Base-by-base conservation (phyloP, 1,140 invertebrate genomes). In the Drosophila bifasciata region DNA sequence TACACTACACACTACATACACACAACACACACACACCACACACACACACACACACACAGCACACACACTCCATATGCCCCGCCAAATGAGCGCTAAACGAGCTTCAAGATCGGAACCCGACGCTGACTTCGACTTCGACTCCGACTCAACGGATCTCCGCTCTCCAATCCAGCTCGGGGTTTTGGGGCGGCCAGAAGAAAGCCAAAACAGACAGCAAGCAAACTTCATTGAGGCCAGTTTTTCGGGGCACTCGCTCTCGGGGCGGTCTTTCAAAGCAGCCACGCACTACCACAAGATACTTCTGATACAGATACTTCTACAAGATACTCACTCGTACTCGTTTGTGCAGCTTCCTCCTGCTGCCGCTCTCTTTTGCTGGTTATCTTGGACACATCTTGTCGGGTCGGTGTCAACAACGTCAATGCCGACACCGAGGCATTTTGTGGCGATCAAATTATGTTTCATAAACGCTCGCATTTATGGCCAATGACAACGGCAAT, bases 391-490 rank as follows among this genome's bases (percentile, higher is more conserved):
- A 57, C 46, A 73, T 78, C 79, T 83, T 49, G 57, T 59, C 59
- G 55, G 48, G 39, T 23, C 67, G 57, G 51, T 86, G 77, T 78
- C 80, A 76, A 77, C 76, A 73, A 74, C 68, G 77, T 66, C 77
- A 76, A 62, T 62, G 77, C 43, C 76, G 80, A 76, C 80, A 86
- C 45, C 55, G 48, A 74, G 69, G 81, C 77, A 85, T 85, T 85
- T 86, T n/a, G n/a, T n/a, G n/a, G 83, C 46, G 83, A 88, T 88
- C 83, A 88, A 88, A 88, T 88, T 88, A 88, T 88, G 83, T 88
- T 88, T 88, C 83, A 88, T 88, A 88, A 88, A 88, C 78, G 83
- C 76, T 88, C 77, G 77, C 83, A 78, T 86, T 86, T 86, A 81
- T 81, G 72, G 80, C 64, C 59, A 64, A 60, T 77, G 77, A 62